Conservation (phyloP, 2,797 vertebrate genomes). For the Sarcoramphus papa region DNA sequence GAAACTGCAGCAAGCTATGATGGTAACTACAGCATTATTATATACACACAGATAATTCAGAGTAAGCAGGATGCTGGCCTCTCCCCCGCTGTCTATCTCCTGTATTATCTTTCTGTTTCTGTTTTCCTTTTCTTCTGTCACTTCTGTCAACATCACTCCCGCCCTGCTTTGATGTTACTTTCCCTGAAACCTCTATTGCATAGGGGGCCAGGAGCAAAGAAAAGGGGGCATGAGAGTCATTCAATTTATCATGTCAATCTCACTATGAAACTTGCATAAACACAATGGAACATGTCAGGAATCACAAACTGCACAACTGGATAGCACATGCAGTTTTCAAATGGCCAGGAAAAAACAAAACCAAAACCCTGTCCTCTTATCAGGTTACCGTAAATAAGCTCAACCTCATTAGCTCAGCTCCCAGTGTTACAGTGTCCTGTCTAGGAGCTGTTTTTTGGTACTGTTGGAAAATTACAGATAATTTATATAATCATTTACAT, state of each 20-base stretch:
- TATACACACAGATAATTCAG: background rate
- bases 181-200: background rate
- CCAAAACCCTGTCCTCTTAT: background rate
- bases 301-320: background rate
- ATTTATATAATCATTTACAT: background rate
- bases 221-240: background rate
- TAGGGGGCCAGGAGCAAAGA: background rate
- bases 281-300: background rate
- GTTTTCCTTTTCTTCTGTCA: background rate
- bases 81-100: background rate
- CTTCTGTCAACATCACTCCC: background rate
- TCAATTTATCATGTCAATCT: background rate
- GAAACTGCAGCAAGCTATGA: background rate
- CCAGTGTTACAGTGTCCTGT: background rate
- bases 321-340: background rate
- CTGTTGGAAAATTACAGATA: background rate
- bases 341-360: background rate
- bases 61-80: background rate
- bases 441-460: background rate
- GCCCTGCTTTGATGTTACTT: background rate
- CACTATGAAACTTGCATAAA: background rate
- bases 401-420: background rate
- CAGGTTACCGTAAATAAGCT: background rate
- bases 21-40: background rate
- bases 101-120: background rate